Percentiles rank a stretch among this genome's conserved stretches.
Evolutionary conservation across 2,888 invertebrate genomes (phyloP).

Genomic region (Rotaria socialis): DNA sequence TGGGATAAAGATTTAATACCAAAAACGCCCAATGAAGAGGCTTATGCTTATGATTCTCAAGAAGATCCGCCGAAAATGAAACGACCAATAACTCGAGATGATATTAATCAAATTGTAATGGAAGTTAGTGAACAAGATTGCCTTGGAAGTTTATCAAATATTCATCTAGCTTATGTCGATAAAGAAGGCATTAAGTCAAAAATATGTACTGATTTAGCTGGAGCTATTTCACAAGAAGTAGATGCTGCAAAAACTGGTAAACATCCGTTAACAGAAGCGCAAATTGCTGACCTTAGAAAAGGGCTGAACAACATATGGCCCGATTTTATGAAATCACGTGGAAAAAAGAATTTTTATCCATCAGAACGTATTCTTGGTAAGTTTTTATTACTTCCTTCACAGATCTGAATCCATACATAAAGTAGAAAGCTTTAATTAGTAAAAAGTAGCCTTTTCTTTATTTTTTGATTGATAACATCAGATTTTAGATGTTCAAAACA

Average conservation of each 20-base stretch:
- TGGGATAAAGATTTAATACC: slow-evolving; percentile 30
- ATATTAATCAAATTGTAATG: slow-evolving; percentile 17
- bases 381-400: neutral
- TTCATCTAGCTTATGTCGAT: slow-evolving; percentile 29
- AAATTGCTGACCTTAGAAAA: neutral
- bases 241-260: slow-evolving; percentile 20
- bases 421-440: too few relatives aligned
- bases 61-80: neutral
- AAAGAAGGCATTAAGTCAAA: neutral
- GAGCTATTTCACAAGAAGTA: neutral
- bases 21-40: neutral
- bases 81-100: neutral
- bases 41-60: neutral
- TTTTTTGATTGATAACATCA: too few relatives aligned
- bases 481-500: too few relatives aligned
- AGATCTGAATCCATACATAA: too few relatives aligned
- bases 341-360: neutral
- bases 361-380: neutral
- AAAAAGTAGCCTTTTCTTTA: too few relatives aligned
- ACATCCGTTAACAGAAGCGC: neutral
- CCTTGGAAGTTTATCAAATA: neutral
- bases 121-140: slow-evolving; percentile 35
- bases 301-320: neutral
- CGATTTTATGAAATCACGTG: neutral
- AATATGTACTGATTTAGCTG: neutral